phyloP scores from a whole-genome alignment of 2,888 invertebrate species.

The Cynaeus angustus region DNA sequence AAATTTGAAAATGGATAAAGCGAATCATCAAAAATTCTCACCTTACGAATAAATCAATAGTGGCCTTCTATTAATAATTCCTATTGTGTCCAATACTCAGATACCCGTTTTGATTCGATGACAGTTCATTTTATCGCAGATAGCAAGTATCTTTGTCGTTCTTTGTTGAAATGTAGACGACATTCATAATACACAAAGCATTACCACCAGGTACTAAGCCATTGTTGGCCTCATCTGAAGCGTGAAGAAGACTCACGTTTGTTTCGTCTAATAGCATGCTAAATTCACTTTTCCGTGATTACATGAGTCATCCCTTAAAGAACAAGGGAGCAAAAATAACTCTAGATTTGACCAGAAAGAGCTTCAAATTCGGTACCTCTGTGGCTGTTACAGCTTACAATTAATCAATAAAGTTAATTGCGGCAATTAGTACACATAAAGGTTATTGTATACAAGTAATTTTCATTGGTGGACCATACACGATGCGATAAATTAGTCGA shows the following conservation, averaged over 20 bases:
- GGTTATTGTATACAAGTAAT: no score
- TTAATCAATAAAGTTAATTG: slow-evolving; percentile 27
- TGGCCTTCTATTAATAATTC: no score
- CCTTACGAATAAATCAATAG: no score
- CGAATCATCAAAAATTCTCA: no score
- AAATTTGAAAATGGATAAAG: no score
- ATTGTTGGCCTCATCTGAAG: slow-evolving; percentile 24
- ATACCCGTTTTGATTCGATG: no score
- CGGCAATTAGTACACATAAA: background rate
- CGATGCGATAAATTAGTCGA: no score
- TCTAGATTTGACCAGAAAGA: no score
- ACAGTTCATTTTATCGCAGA: no score
- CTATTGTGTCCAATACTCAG: no score
- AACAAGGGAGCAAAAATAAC: no score
- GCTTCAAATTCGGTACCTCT: background rate
- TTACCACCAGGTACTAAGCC: slow-evolving; percentile 39
- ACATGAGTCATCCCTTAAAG: background rate
- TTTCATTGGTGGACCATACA: no score
- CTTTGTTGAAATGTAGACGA: slow-evolving; percentile 24
- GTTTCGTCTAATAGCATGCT: background rate
- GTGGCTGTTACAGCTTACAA: background rate
- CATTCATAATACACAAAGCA: background rate
- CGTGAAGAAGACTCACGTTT: slow-evolving; percentile 34
- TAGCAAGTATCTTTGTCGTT: background rate
- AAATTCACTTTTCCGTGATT: background rate